phyloP scores from a whole-genome alignment of 2,113 vertebrate species.

The Phainopepla nitens region DNA sequence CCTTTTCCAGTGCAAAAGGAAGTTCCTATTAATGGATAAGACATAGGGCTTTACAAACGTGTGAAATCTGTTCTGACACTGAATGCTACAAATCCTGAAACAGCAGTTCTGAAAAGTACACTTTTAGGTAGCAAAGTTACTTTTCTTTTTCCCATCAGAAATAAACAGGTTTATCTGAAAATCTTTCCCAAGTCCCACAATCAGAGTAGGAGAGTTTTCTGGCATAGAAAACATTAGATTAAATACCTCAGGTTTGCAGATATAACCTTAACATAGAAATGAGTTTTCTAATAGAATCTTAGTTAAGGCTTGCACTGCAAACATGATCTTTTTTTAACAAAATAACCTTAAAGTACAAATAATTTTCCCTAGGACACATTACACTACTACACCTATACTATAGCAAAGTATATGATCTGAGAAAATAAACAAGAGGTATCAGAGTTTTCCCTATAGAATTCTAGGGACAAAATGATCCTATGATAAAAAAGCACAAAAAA shows the following conservation, averaged over 20 bases:
- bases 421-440: not conserved
- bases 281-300: not conserved
- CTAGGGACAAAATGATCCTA: not conserved
- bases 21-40: not conserved
- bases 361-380: not conserved
- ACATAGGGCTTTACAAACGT: rapidly evolving
- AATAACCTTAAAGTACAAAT: not conserved
- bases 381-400: too few relatives aligned
- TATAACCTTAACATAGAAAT: not conserved
- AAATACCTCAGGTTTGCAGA: too few relatives aligned
- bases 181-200: not conserved
- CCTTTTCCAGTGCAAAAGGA: not conserved
- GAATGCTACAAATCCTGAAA: not conserved
- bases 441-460: not conserved
- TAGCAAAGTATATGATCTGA: not conserved
- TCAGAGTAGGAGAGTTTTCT: not conserved
- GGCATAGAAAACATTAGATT: not conserved
- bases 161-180: not conserved
- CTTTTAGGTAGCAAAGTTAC: not conserved
- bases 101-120: not conserved
- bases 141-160: not conserved
- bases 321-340: not conserved
- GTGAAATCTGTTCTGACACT: not conserved
- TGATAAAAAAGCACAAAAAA: not conserved
- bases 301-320: not conserved